Percentiles rank a stretch among this genome's conserved stretches.
These are phyloP conservation scores for Chironomus tentans DNA, from an alignment of 2,888 invertebrate species.

Conservation along the genomic window DNA sequence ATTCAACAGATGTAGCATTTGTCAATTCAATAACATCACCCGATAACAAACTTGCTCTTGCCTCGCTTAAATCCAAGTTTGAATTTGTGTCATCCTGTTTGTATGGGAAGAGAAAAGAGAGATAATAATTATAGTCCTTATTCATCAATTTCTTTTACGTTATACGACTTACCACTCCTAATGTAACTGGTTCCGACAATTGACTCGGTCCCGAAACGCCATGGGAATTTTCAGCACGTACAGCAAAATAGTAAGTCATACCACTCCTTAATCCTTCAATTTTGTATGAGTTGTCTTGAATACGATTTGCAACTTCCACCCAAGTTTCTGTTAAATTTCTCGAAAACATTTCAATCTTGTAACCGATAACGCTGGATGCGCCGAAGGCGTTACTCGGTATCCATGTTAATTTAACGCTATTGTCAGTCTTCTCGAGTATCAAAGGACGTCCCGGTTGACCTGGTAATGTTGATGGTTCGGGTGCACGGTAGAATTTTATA, in stretches of 20 bases:
- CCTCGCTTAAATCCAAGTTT: slow-evolving; percentile 46
- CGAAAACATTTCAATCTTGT: slow-evolving; percentile 68
- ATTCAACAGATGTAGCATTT: slow-evolving; percentile 72
- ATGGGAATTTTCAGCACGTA: slow-evolving; percentile 81
- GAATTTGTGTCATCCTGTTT: slow-evolving; percentile 16
- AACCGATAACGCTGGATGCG: slow-evolving; percentile 71
- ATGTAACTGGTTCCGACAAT: slow-evolving; percentile 62
- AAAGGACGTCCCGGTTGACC: slow-evolving; percentile 54
- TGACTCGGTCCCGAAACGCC: slow-evolving; percentile 73
- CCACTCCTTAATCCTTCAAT: slow-evolving; percentile 64
- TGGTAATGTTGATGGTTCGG: slow-evolving; percentile 71
- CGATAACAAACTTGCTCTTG: slow-evolving; percentile 57
- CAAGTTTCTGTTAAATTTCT: slow-evolving; percentile 45
- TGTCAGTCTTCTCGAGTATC: slow-evolving; percentile 61
- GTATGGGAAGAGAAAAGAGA: not conserved
- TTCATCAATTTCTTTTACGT: slow-evolving; percentile 36
- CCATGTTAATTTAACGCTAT: slow-evolving; percentile 73
- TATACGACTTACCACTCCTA: slow-evolving; percentile 52
- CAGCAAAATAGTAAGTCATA: slow-evolving; percentile 77
- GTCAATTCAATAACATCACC: slow-evolving; percentile 69
- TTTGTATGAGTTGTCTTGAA: slow-evolving; percentile 62
- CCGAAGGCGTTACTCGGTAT: slow-evolving; percentile 71
- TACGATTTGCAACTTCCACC: slow-evolving; percentile 53
- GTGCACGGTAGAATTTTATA: slow-evolving; percentile 72
- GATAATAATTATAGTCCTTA: too few relatives aligned